phyloP scores from a whole-genome alignment of 2,797 vertebrate species.

The Stomatorhinus walkeri region DNA sequence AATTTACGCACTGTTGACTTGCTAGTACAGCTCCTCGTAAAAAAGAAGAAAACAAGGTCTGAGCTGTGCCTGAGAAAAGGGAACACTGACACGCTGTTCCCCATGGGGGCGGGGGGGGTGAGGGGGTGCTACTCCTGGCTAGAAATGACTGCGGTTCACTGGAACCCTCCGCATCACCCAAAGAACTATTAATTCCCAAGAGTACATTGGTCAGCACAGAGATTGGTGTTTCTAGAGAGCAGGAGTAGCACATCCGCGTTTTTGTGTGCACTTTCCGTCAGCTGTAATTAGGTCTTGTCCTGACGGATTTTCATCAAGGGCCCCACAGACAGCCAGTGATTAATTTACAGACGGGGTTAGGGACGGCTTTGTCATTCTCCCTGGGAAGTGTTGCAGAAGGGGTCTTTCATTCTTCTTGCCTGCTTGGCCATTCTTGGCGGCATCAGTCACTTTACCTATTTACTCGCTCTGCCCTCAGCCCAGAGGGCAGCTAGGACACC shows the following conservation, averaged over 20 bases:
- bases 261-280: slow-evolving; percentile 37
- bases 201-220: background rate
- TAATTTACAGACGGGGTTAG: slow-evolving; percentile 52
- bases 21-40: background rate
- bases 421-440: slow-evolving; percentile 34
- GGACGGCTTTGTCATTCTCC: slow-evolving; percentile 56
- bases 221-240: background rate
- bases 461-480: background rate
- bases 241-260: background rate
- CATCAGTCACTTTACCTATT: slow-evolving; percentile 42
- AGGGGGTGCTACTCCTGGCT: background rate
- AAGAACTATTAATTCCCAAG: background rate
- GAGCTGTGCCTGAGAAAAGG: background rate
- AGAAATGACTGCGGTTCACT: background rate
- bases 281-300: slow-evolving; percentile 54
- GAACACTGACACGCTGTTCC: background rate
- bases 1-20: background rate
- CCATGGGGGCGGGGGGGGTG: background rate
- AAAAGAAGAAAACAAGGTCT: background rate
- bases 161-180: background rate
- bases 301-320: slow-evolving; percentile 55
- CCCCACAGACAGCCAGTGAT: slow-evolving; percentile 61
- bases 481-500: background rate
- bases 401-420: slow-evolving; percentile 34
- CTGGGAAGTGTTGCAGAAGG: slow-evolving; percentile 42